These are phyloP conservation scores for Lepus europaeus DNA, from an alignment of 2,113 vertebrate genomes.

Conservation along the genomic window DNA sequence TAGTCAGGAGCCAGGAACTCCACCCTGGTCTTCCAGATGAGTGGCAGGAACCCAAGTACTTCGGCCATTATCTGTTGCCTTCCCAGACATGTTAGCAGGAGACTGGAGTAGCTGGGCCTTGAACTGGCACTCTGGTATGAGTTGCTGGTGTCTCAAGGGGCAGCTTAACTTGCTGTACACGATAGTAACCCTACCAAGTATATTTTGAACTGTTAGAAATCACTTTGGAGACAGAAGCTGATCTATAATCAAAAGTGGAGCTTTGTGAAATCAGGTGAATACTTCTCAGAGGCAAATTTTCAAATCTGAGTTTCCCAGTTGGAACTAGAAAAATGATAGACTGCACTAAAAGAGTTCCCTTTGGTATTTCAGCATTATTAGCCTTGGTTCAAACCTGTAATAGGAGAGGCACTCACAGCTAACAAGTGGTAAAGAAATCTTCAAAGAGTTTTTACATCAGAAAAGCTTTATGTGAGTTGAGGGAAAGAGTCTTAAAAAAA, in stretches of 20 bases:
- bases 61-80: too few species aligned
- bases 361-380: neutral
- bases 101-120: too few species aligned
- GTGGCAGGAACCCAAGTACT: too few species aligned
- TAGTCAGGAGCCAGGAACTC: too few species aligned
- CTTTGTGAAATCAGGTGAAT: slow-evolving; percentile 9
- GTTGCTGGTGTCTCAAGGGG: too few species aligned
- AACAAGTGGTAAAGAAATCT: slow-evolving; percentile 58
- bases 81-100: too few species aligned
- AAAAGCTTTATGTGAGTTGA: slow-evolving; percentile 50
- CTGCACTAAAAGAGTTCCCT: neutral
- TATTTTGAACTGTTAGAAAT: neutral
- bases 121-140: too few species aligned
- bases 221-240: neutral
- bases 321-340: neutral
- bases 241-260: neutral
- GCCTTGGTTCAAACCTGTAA: neutral
- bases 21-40: too few species aligned
- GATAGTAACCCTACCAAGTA: neutral
- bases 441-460: slow-evolving; percentile 66
- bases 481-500: slow-evolving; percentile 28
- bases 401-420: slow-evolving; percentile 6
- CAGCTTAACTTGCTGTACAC: too few species aligned
- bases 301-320: slow-evolving; percentile 16
- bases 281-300: neutral